A percentile compares a stretch with the other conserved stretches of the same genome.
Conservation (phyloP, 2,888 invertebrate species). For the Cheilosia scutellata region DNA sequence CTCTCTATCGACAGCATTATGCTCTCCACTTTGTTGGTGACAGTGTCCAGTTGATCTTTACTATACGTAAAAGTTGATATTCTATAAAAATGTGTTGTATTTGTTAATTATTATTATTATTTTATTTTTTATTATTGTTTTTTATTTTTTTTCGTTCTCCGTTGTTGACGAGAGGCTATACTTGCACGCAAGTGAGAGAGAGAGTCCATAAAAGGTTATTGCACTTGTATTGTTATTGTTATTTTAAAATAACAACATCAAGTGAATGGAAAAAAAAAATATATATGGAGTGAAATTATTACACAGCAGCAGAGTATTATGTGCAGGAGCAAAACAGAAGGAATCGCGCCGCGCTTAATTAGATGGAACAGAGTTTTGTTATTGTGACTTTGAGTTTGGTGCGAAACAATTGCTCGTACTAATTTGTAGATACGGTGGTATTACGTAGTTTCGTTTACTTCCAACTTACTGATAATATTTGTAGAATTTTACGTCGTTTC, state of each 20-base stretch:
- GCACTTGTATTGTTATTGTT: constrained; percentile 74
- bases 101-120: neutral
- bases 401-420: neutral
- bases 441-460: constrained; percentile 8
- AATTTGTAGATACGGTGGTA: neutral
- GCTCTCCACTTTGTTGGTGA: constrained; percentile 15
- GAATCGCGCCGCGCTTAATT: neutral
- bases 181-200: constrained; percentile 22
- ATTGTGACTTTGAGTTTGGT: neutral
- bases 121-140: neutral
- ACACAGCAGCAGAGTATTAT: neutral
- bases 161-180: constrained; percentile 8
- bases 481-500: neutral
- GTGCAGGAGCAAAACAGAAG: neutral
- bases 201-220: constrained; percentile 70
- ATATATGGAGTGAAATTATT: constrained; percentile 40
- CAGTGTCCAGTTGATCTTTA: neutral
- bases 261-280: constrained; percentile 42
- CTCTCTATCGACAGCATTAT: constrained; percentile 35
- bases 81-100: neutral
- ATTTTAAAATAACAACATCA: constrained; percentile 60
- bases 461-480: neutral
- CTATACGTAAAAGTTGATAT: constrained; percentile 4
- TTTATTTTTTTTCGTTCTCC: neutral
- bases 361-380: neutral